Evolutionary conservation across 2,888 invertebrate species (phyloP), one percentile per base, ranked within the genome.

Genomic region (Hemithea aestivaria): DNA sequence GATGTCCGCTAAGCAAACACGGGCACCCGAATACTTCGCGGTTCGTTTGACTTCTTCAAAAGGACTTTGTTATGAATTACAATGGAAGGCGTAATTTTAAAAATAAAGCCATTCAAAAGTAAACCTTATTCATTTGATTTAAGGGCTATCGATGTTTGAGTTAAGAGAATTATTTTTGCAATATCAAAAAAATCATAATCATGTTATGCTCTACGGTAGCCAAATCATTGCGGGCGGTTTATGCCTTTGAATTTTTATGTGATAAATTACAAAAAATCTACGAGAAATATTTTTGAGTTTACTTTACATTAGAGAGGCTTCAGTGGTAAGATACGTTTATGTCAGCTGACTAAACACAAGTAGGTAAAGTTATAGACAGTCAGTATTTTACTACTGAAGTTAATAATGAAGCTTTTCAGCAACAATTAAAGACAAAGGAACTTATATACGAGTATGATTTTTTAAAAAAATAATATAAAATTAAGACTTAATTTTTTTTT

Each of bases 1-100:
- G 67, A 60, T 74, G 83, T 78, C 82, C 84, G 79, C 76, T 66
- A 67, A 62, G 67, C 75, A 84, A 85, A 85, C 77, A 83, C 67
- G 56, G 70, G 53, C 62, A 59, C 67, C 63, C 53, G 66, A 80
- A 82, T 79, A 72, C 73, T 83, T 77, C 77, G 73, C 79, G 84
- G 74, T 78, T 76, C 75, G 75, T 70, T 77, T 76, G 65, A 62
- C 61, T 56, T 63, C 56, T 61, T 80, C 63, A 79, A 84, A 65
- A 71, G 72, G 63, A 62, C 67, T 70, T 62, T 66, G 60, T 63
- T 63, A 57, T 40, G 29, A 45, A 56, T 49, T 42, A 58, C 68
- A 51, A 66, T 39, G 25, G 39, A 49, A 42, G 7, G 31, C 10
- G 20, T 40, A 30, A 21, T 22, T 9, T 23, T 20, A 33, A 35